These are phyloP conservation scores for Meganola albula DNA, from an alignment of 2,888 invertebrate genomes.

Conservation along the genomic window DNA sequence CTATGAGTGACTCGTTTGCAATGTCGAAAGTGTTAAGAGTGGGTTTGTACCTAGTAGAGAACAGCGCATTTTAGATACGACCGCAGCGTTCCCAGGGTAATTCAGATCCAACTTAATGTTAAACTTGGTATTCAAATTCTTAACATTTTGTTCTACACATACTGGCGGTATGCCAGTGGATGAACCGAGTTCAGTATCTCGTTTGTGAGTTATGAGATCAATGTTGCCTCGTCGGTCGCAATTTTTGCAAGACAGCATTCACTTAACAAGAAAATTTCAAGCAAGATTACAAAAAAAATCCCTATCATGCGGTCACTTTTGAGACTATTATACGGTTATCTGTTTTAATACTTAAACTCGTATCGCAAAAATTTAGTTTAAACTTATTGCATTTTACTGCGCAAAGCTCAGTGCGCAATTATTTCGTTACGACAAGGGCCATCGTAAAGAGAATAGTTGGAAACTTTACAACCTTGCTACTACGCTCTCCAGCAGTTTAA, in stretches of 20 bases:
- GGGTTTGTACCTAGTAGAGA: not conserved
- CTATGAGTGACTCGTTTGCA: not conserved
- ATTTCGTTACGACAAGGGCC: constrained; percentile 54
- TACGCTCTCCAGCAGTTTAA: constrained; percentile 44
- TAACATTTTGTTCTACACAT: constrained; percentile 33
- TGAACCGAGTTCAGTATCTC: constrained; percentile 23
- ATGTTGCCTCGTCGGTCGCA: constrained; percentile 19
- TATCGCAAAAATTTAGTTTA: constrained; percentile 46
- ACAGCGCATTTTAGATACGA: constrained; percentile 1
- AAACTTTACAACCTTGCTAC: constrained; percentile 54
- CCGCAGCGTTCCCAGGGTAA: constrained; percentile 5
- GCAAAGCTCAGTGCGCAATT: constrained; percentile 53
- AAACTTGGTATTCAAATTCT: constrained; percentile 27
- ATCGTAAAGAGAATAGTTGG: constrained; percentile 64
- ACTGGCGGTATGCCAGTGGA: constrained; percentile 32
- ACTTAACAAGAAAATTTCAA: not conserved
- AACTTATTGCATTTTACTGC: constrained; percentile 55
- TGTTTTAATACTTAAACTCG: constrained; percentile 36
- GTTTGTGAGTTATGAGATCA: constrained; percentile 25
- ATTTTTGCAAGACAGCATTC: constrained; percentile 7
- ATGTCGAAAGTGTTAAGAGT: not conserved
- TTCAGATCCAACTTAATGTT: constrained; percentile 17
- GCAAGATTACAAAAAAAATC: not conserved
- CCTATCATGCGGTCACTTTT: too few relatives aligned
- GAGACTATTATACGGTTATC: not conserved